phyloP scores from a whole-genome alignment of 2,113 vertebrate species.

The human region GRCh38 chr2:85812001-85812500 shows the following conservation, averaged over 20 bases:
- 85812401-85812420: neutral
- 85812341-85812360: neutral
- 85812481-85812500: neutral
- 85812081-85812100: neutral
- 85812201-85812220: neutral
- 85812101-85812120: neutral
- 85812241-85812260: neutral
- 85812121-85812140: neutral
- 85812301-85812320: neutral
- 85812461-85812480: neutral
- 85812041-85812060: neutral
- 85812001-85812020: neutral
- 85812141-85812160: neutral
- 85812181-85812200: neutral
- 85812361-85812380: neutral
- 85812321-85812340: neutral
- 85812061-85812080: no score
- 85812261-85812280: neutral
- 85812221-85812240: neutral
- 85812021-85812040: neutral
- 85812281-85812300: neutral
- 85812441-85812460: accelerated
- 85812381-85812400: neutral
- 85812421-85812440: neutral
- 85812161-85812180: neutral